Percentiles rank a stretch among this genome's conserved stretches.
These are phyloP conservation scores for Pseudomyrmex concolor DNA, from an alignment of 1,140 invertebrate species.

Conservation along the genomic window DNA sequence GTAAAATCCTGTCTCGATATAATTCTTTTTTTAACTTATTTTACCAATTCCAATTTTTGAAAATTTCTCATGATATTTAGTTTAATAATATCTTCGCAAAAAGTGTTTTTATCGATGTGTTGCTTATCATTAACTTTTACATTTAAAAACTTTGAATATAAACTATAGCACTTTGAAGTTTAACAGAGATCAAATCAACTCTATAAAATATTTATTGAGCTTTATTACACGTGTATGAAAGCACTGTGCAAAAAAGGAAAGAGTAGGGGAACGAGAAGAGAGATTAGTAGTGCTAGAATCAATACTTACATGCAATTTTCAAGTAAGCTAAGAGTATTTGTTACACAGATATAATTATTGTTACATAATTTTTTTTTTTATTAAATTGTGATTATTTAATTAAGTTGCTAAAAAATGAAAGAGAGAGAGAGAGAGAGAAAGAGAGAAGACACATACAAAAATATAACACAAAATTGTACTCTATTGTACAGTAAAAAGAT, in stretches of 20 bases:
- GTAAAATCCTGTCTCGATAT: no score
- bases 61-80: neutral
- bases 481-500: no score
- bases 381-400: neutral
- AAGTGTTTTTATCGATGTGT: neutral
- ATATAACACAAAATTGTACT: no score
- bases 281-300: constrained; percentile 52
- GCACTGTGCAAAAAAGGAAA: constrained; percentile 27
- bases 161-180: neutral
- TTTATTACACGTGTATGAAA: constrained; percentile 41
- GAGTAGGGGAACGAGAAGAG: constrained; percentile 39
- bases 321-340: constrained; percentile 22
- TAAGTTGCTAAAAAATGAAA: neutral
- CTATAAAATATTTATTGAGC: constrained; percentile 3
- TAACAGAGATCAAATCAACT: constrained; percentile 14
- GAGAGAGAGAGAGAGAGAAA: no score
- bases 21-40: no score
- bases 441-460: no score
- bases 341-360: constrained; percentile 8
- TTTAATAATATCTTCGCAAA: neutral
- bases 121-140: neutral
- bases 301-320: constrained; percentile 53
- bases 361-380: neutral
- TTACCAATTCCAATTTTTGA: no score
- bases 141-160: neutral